Conservation (phyloP, 2,888 invertebrate species). For the Drosophila affinis region DNA sequence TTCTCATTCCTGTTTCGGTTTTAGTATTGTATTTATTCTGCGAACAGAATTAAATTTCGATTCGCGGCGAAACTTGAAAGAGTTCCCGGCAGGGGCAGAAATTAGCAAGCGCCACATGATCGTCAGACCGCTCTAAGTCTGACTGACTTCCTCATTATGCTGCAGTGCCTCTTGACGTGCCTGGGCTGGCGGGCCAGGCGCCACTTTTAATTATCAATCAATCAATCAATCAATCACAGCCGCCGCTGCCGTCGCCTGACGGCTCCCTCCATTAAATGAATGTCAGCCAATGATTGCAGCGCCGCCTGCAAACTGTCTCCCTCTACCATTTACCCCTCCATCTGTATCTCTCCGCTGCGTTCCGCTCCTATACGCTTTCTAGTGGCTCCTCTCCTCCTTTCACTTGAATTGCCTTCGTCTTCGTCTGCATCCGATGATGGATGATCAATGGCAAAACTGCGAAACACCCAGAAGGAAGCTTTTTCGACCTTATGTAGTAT, state of each 20-base stretch:
- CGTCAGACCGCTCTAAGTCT: constrained; percentile 47
- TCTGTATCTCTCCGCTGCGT: neutral
- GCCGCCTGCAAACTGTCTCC: constrained; percentile 52
- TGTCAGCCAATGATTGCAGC: constrained; percentile 73
- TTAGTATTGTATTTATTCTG: constrained; percentile 27
- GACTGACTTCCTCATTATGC: constrained; percentile 53
- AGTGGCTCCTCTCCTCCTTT: neutral
- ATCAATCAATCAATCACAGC: constrained; percentile 66
- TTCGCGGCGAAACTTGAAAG: constrained; percentile 69
- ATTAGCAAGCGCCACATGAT: constrained; percentile 72
- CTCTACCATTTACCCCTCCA: neutral
- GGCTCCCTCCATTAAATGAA: constrained; percentile 76
- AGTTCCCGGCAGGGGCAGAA: constrained; percentile 31
- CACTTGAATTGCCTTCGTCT: neutral
- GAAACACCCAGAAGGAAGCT: too few relatives aligned
- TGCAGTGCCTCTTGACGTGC: constrained; percentile 40
- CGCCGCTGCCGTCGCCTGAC: constrained; percentile 55
- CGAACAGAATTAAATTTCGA: constrained; percentile 33
- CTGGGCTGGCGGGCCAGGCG: constrained; percentile 58
- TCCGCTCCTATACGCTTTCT: constrained; percentile 1
- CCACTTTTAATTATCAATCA: constrained; percentile 74
- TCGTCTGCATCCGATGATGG: neutral
- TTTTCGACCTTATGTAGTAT: too few relatives aligned
- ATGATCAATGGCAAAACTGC: neutral
- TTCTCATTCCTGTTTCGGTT: neutral